Base-by-base conservation (phyloP, 1,140 invertebrate genomes). In the Listronotus oregonensis region DNA sequence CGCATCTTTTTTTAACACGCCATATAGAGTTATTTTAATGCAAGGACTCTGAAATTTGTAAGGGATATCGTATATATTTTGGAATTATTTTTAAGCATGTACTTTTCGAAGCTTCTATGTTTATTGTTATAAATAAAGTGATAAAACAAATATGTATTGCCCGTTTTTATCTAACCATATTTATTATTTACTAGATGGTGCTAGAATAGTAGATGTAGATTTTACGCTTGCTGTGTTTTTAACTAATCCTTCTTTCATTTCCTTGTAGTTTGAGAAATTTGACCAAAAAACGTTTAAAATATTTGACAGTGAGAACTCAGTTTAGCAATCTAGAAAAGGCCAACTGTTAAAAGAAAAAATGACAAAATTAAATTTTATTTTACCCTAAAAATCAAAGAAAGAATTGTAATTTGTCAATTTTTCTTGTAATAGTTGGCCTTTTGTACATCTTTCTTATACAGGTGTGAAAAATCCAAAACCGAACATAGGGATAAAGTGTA, bases 51-150 rank as follows among this genome's bases (percentile, higher is more conserved):
- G 6, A 27, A 27, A 17, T 46, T 7, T 18, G 43, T 14, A 14
- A 46, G 14, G n/a, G n/a, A 46, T 46, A 8, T 46, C 9, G 43
- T 14, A 11, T 17, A 18, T 37, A 37, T 47, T 57, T 21, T 59
- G 15, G 4, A 14, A 14, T 54, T 44, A 42, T 50, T 65, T 50
- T 51, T 58, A n/a, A 56, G 54, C 55, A 51, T 65, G 55, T 44
- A 31, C 12, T 65, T 57, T 65, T 65, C 37, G 54, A 58, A 32
- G 55, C 63, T 65, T 54, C 27, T 63, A 63, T 54, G 60, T 63
- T 65, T 51, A 56, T 58, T 51, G 63, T 65, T 65, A 58, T 50
- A 58, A 65, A 65, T 65, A 65, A 65, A 65, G 17, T 42, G 3
- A 47, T 58, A 27, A 50, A 27, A 58, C 34, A 34, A 37, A 8